Conservation (phyloP, 2,888 invertebrate species). For the Brachylomia viminalis region DNA sequence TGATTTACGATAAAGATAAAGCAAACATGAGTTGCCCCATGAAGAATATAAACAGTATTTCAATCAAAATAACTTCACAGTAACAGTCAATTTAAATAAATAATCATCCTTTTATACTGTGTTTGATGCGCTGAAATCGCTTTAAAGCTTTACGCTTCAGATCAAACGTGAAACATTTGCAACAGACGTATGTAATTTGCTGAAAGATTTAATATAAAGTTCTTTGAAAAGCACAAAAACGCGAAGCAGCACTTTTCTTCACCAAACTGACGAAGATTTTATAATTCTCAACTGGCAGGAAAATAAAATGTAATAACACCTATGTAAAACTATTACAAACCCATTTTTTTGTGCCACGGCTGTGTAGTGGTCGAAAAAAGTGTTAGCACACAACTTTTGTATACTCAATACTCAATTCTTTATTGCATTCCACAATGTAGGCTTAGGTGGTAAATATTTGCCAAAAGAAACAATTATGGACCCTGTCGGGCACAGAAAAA, state of each 20-base stretch:
- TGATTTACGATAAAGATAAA: background rate
- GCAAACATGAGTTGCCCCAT: background rate
- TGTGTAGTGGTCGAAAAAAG: background rate
- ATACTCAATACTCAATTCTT: too few relatives aligned
- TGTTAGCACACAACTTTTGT: background rate
- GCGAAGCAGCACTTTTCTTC: background rate
- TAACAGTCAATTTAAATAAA: constrained; percentile 12
- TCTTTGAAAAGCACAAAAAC: background rate
- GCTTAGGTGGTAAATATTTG: too few relatives aligned
- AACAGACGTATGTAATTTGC: background rate
- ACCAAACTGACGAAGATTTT: background rate
- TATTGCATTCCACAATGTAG: too few relatives aligned
- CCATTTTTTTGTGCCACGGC: too few relatives aligned
- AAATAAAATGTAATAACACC: constrained; percentile 4
- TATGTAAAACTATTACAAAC: constrained; percentile 5
- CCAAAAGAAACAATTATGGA: too few relatives aligned
- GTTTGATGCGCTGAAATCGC: constrained; percentile 8
- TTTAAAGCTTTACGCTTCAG: constrained; percentile 3
- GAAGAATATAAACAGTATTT: background rate
- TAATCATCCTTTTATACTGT: constrained; percentile 1
- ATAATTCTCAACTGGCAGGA: background rate
- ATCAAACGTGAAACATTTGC: constrained; percentile 13
- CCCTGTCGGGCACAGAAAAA: too few relatives aligned
- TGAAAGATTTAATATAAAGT: constrained; percentile 1
- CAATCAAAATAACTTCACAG: background rate